A percentile compares a stretch with the other conserved stretches of the same genome.
phyloP scores from a whole-genome alignment of 1,140 invertebrate species.

The Galleria mellonella region DNA sequence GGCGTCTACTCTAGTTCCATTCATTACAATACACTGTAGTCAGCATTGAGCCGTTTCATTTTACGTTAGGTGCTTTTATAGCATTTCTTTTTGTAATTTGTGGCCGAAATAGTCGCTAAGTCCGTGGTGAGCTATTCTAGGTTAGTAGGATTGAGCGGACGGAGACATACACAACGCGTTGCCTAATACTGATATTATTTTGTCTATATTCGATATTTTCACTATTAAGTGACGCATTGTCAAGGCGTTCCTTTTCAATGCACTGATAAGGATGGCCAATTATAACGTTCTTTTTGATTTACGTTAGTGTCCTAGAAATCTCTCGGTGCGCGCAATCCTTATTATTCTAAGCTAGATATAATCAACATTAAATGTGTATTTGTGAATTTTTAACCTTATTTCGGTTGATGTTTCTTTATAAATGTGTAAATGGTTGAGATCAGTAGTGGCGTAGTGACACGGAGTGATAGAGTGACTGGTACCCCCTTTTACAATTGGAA shows the following conservation, averaged over 20 bases:
- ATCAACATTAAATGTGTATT: slow-evolving; percentile 72
- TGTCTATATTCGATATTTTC: slow-evolving; percentile 24
- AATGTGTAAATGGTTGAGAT: slow-evolving; percentile 67
- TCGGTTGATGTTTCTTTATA: slow-evolving; percentile 69
- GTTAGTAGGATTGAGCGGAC: slow-evolving; percentile 28
- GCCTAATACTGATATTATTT: slow-evolving; percentile 2
- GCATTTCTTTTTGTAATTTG: slow-evolving; percentile 41
- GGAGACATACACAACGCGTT: slow-evolving; percentile 16
- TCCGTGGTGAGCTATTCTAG: slow-evolving; percentile 45
- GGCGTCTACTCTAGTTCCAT: not conserved
- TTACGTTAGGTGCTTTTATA: slow-evolving; percentile 31
- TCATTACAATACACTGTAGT: not conserved
- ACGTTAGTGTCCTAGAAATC: slow-evolving; percentile 8
- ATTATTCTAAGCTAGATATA: slow-evolving; percentile 59
- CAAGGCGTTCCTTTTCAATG: slow-evolving; percentile 1
- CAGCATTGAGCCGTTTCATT: slow-evolving; percentile 7
- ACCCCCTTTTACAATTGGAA: slow-evolving; percentile 71
- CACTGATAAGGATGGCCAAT: not conserved
- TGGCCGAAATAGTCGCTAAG: slow-evolving; percentile 57
- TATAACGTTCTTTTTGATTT: not conserved
- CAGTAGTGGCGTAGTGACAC: slow-evolving; percentile 64
- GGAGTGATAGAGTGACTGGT: slow-evolving; percentile 67
- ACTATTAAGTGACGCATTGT: slow-evolving; percentile 14
- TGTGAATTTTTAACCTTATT: slow-evolving; percentile 70
- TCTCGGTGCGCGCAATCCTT: slow-evolving; percentile 36